Evolutionary conservation across 2,113 vertebrate species (phyloP).

Genomic region (Takifugu bimaculatus): DNA sequence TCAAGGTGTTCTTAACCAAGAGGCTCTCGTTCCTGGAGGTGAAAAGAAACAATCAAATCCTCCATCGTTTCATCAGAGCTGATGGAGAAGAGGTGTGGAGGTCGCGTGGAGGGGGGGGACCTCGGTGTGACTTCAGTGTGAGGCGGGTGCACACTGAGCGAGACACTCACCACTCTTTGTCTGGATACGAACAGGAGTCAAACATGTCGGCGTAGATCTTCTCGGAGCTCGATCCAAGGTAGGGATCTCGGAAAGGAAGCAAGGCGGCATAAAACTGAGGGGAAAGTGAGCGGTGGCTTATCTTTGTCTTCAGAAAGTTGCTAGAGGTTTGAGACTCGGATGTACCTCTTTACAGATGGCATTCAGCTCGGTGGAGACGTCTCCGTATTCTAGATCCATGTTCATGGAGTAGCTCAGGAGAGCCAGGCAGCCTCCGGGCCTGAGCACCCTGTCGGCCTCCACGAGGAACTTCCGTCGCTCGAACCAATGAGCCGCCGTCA

Average conservation of each 20-base stretch:
- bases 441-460: conserved; percentile 69
- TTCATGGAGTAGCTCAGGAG: conserved; percentile 68
- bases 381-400: conserved; percentile 62
- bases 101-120: no score
- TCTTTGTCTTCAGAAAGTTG: no score
- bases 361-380: conserved; percentile 61
- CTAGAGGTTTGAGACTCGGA: not conserved
- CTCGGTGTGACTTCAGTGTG: no score
- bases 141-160: not conserved
- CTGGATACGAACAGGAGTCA: conserved; percentile 65
- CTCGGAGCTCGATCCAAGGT: conserved; percentile 25
- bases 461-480: conserved; percentile 63
- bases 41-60: not conserved
- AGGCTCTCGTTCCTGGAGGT: conserved; percentile 45
- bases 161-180: conserved; percentile 77
- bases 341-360: conserved; percentile 71
- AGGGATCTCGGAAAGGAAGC: conserved; percentile 32
- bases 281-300: not conserved
- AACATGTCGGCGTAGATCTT: conserved; percentile 66
- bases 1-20: not conserved
- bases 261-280: conserved; percentile 53
- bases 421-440: conserved; percentile 71
- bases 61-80: not conserved
- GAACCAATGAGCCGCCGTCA: conserved; percentile 79
- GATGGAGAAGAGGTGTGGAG: no score